phyloP scores from a whole-genome alignment of 2,797 vertebrate species.

The Neomorphus geoffroyi region DNA sequence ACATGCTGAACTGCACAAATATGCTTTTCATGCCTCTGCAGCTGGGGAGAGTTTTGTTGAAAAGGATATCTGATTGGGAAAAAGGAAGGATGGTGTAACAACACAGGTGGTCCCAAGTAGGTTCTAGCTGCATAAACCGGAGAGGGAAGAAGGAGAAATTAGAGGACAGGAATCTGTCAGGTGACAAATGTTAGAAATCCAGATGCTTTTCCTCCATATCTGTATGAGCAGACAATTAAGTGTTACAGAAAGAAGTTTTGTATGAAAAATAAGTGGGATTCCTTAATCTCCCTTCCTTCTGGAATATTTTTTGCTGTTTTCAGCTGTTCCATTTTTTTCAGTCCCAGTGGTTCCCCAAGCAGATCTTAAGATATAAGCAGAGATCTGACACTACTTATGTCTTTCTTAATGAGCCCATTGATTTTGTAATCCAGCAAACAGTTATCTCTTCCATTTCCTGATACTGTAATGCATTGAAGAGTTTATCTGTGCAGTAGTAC shows the following conservation, averaged over 20 bases:
- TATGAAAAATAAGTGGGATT: neutral
- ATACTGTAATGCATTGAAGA: neutral
- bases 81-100: neutral
- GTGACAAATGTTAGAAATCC: neutral
- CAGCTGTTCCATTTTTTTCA: neutral
- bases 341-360: neutral
- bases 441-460: neutral
- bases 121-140: neutral
- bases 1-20: neutral
- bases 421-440: constrained; percentile 3
- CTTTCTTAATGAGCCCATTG: constrained; percentile 5
- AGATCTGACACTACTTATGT: constrained; percentile 11
- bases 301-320: neutral
- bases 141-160: neutral
- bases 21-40: neutral
- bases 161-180: neutral
- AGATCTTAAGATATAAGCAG: constrained; percentile 22
- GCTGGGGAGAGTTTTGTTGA: neutral
- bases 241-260: neutral
- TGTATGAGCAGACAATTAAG: accelerated
- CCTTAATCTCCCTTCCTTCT: neutral
- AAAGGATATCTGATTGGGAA: neutral
- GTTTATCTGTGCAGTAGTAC: neutral
- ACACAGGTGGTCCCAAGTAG: neutral
- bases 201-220: neutral